Evolutionary conservation across 2,888 invertebrate genomes (phyloP), one percentile per base, ranked within the genome.

Genomic region (Agriopis marginaria): DNA sequence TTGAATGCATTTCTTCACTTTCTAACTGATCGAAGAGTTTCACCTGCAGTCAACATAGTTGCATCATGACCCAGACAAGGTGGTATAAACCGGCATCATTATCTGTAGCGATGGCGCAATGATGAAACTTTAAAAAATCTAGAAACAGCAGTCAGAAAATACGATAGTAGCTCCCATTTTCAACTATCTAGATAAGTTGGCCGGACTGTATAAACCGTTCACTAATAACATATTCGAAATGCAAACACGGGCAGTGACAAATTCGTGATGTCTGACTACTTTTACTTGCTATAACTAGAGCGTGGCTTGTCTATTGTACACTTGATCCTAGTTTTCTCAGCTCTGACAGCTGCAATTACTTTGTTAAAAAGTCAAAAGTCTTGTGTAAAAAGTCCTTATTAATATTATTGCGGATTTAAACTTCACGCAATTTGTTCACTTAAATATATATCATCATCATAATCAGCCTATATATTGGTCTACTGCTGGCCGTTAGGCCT

Each of bases 271-370:
- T 66, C 53, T 63, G 63, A 60, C 59, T 53, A 71, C 71, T 71
- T 71, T 71, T 71, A 71, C 71, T 67, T 14, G 66, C 9, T 54
- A 47, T 49, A 71, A 64, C 14, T 67, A 58, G 71, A 67, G 60
- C 67, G 67, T 71, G 67, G 23, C 50, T 49, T n/a, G 62, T 47
- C 56, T 65, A 45, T 32, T 32, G 32, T 32, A 32, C 4, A 32
- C 32, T 32, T 5, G 32, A 32, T 32, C 32, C 32, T 3, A 32
- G 32, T 32, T 32, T 32, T 32, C 32, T 32, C 5, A 32, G 32
- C 5, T 32, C 32, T 32, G 32, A 32, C 32, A 32, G 32, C 32
- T 32, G 32, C 32, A 32, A 5, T 32, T 3, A 32, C 3, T n/a
- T n/a, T n/a, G n/a, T n/a, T n/a, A n/a, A n/a, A n/a, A n/a, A n/a